phyloP scores from a whole-genome alignment of 2,888 invertebrate species.

The Eilema caniola region DNA sequence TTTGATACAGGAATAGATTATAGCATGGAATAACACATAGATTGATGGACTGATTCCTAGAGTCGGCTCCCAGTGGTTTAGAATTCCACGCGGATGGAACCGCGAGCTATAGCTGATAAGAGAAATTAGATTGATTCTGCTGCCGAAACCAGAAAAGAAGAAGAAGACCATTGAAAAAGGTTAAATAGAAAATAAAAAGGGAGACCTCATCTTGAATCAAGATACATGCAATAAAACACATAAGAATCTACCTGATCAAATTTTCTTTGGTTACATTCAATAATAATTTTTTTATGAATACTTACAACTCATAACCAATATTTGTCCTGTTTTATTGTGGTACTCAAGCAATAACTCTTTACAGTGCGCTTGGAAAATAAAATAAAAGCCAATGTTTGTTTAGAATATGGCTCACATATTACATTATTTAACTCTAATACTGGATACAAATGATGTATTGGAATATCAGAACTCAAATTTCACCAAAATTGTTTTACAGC shows the following conservation, averaged over 20 bases:
- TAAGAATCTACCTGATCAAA: conserved; percentile 8
- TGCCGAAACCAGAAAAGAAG: background rate
- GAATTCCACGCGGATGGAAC: no score
- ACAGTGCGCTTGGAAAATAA: background rate
- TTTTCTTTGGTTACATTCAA: conserved; percentile 22
- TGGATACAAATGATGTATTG: background rate
- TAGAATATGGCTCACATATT: background rate
- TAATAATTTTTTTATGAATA: conserved; percentile 34
- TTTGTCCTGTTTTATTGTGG: conserved; percentile 27
- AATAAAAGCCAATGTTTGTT: background rate
- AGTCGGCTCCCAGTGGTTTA: no score
- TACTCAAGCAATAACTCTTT: conserved; percentile 13
- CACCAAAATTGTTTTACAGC: background rate
- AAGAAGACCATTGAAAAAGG: background rate
- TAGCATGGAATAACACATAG: no score
- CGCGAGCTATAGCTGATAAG: no score
- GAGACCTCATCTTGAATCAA: conserved; percentile 3
- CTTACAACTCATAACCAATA: conserved; percentile 20
- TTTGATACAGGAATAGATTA: no score
- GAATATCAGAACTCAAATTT: background rate
- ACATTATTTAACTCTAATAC: background rate
- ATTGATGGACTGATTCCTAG: no score
- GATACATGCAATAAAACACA: conserved; percentile 4
- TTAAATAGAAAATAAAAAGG: background rate
- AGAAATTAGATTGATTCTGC: no score